Percentiles rank a stretch among this genome's conserved stretches.
phyloP scores from a whole-genome alignment of 1,140 invertebrate genomes.

The Lamellibrachia luymesi region DNA sequence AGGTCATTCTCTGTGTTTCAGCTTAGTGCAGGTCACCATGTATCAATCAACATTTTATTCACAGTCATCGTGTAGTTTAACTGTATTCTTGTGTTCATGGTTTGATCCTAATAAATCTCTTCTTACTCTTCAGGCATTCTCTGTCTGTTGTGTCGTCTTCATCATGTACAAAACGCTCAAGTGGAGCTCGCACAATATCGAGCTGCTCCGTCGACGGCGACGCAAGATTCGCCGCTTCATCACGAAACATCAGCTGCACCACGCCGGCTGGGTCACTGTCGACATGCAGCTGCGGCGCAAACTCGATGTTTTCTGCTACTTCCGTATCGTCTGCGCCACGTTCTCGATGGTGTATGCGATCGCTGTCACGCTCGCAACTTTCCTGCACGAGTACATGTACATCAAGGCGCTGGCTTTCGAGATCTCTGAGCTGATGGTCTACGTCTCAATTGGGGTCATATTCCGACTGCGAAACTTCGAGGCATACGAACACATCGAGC shows the following conservation, averaged over 20 bases:
- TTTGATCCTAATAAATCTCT: neutral
- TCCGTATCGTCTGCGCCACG: neutral
- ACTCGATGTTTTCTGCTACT: neutral
- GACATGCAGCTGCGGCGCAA: neutral
- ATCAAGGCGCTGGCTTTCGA: slow-evolving; percentile 14
- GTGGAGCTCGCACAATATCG: slow-evolving; percentile 17
- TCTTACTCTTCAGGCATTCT: slow-evolving; percentile 2
- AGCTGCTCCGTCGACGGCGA: slow-evolving; percentile 10
- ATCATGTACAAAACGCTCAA: slow-evolving; percentile 20
- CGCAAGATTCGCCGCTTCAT: slow-evolving; percentile 19
- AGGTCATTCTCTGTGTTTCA: too few relatives aligned
- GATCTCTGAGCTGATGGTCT: slow-evolving; percentile 7
- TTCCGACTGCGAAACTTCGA: slow-evolving; percentile 18
- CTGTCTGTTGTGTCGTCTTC: slow-evolving; percentile 13
- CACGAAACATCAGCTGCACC: slow-evolving; percentile 7
- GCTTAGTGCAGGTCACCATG: too few relatives aligned
- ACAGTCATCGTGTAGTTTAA: neutral
- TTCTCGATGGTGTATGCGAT: slow-evolving; percentile 14
- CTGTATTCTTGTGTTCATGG: neutral
- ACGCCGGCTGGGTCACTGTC: neutral
- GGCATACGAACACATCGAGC: slow-evolving; percentile 13
- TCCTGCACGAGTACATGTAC: slow-evolving; percentile 17
- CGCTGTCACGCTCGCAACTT: slow-evolving; percentile 16
- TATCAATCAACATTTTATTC: too few relatives aligned
- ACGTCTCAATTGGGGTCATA: slow-evolving; percentile 9